Conservation (phyloP, 2,888 invertebrate genomes). For the Galerucella nymphaeae region DNA sequence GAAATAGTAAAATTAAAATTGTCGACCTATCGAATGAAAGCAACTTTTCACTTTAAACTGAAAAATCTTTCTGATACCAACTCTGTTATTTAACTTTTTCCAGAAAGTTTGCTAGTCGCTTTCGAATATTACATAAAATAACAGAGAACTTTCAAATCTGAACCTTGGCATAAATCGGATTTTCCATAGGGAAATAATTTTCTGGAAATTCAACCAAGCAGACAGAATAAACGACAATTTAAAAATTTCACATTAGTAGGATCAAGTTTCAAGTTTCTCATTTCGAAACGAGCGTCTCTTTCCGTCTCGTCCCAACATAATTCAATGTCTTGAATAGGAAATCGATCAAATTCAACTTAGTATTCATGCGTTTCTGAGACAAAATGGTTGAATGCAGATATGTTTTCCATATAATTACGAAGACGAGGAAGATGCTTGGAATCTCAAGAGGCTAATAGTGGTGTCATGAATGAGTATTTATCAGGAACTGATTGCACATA, state of each 20-base stretch:
- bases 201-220: neutral
- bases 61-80: no score
- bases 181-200: neutral
- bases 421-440: neutral
- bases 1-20: no score
- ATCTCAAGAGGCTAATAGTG: neutral
- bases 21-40: no score
- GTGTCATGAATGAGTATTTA: neutral
- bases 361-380: neutral
- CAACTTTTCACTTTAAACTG: no score
- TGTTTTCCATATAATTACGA: neutral
- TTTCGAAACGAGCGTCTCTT: neutral
- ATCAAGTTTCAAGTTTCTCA: slow-evolving; percentile 13
- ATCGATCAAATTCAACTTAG: slow-evolving; percentile 2
- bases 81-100: no score
- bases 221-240: neutral
- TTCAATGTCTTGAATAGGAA: neutral
- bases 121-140: neutral
- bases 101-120: neutral
- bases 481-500: neutral
- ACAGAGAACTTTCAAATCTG: no score
- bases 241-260: neutral
- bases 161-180: neutral
- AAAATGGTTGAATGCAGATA: neutral
- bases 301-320: slow-evolving; percentile 2